phyloP scores from a whole-genome alignment of 2,113 vertebrate genomes.

The Bufo bufo region DNA sequence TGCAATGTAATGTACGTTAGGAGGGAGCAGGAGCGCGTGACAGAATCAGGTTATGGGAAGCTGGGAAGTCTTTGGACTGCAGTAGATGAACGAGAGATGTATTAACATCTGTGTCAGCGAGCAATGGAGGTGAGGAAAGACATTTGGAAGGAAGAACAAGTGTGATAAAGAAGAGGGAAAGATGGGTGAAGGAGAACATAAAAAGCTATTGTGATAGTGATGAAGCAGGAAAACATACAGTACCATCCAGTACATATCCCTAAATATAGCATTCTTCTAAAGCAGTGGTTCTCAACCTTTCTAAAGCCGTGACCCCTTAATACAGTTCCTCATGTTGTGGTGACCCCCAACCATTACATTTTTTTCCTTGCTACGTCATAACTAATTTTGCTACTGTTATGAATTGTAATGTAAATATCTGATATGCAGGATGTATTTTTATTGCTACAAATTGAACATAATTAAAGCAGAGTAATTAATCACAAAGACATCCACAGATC shows the following conservation, averaged over 20 bases:
- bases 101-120: constrained; percentile 49
- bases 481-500: too few species aligned
- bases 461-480: too few species aligned
- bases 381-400: too few species aligned
- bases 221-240: too few species aligned
- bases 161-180: background rate
- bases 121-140: background rate
- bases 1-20: constrained; percentile 73
- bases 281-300: too few species aligned
- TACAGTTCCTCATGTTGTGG: too few species aligned
- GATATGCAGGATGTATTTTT: too few species aligned
- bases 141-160: background rate
- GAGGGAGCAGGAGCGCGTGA: constrained; percentile 70
- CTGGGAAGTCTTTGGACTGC: constrained; percentile 63
- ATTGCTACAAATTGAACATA: too few species aligned
- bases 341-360: too few species aligned
- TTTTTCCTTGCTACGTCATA: too few species aligned
- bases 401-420: too few species aligned
- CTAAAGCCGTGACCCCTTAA: too few species aligned
- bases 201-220: background rate
- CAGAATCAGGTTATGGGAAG: constrained; percentile 83
- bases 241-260: background rate
- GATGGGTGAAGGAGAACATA: background rate
- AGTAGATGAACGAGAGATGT: constrained; percentile 46
- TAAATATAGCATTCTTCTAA: background rate